A percentile compares a stretch with the other conserved stretches of the same genome.
phyloP scores from a whole-genome alignment of 2,888 invertebrate species.

The Idaea dimidiata region DNA sequence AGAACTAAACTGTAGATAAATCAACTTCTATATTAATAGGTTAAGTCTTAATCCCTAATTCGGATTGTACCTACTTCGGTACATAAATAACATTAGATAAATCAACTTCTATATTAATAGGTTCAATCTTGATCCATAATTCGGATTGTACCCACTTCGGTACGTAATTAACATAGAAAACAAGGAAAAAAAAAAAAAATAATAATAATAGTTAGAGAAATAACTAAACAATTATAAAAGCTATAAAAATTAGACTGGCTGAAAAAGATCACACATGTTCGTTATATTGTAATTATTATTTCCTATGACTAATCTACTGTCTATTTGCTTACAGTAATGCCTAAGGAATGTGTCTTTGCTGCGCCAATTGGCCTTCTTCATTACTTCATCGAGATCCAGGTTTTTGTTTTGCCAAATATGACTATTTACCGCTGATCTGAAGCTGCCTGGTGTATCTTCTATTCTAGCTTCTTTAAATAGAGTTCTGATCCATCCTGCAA shows the following conservation, averaged over 20 bases:
- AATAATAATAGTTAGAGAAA: neutral
- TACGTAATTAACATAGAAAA: neutral
- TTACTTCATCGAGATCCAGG: slow-evolving; percentile 21
- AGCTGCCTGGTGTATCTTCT: slow-evolving; percentile 2
- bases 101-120: neutral
- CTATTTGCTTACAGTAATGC: slow-evolving; percentile 3
- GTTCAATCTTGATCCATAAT: neutral
- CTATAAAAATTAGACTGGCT: neutral
- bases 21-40: neutral
- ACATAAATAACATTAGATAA: neutral
- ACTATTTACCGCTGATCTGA: slow-evolving; percentile 15
- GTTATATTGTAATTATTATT: neutral
- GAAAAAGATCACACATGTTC: neutral
- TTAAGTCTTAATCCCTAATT: neutral
- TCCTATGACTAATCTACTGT: neutral
- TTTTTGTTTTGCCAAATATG: slow-evolving; percentile 18
- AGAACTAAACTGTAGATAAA: neutral
- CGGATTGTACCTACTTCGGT: neutral
- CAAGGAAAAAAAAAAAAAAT: neutral
- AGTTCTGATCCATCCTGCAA: slow-evolving; percentile 22
- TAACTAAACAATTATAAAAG: too few species aligned
- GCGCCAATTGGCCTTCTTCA: slow-evolving; percentile 27
- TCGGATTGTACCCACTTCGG: neutral
- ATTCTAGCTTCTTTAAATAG: slow-evolving; percentile 14
- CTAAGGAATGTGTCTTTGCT: slow-evolving; percentile 1